Base-by-base conservation (phyloP, 2,888 invertebrate genomes). In the Amorpha juglandis region DNA sequence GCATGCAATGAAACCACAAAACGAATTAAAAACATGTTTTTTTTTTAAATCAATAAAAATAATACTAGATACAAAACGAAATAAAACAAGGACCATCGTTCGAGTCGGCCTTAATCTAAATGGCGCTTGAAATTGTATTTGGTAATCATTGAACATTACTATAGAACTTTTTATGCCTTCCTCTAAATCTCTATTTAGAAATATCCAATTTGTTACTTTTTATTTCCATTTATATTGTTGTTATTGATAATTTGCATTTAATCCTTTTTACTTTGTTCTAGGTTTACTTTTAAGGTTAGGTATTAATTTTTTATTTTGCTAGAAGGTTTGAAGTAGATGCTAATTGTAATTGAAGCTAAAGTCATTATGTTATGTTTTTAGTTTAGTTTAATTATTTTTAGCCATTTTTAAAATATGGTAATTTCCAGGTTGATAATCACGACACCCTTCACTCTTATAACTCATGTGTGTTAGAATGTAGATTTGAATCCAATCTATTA, bases 271-370 rank as follows among this genome's bases (percentile, higher is more conserved):
- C 80, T 88, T 91, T 91, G 86, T 92, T 92, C 86, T 92, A 92
- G 92, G 87, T 92, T 89, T 92, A 92, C 81, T 90, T 92, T 89
- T 92, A 85, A 86, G 79, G 72, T 69, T 70, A 74, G 81, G 80
- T 81, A 38, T 19, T 58, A 11, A 6, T 42, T 42, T 58, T 58
- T 42, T 55, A 2, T 58, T 58, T 42, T 38, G 50, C 50, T n/a
- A 1, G 63, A 45, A 11, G 14, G 9, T 63, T 42, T 63, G 35
- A 64, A 55, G 45, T 55, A 55, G 53, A 19, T n/a, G 16, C 45
- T 64, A 47, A n/a, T 19, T 21, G 16, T 12, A 51, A 33, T 4
- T 8, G 11, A 21, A 21, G 50, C 19, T 42, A 14, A 8, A 7
- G n/a, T 45, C 16, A n/a, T 16, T 9, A 19, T 19, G 19, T 62